Conservation (phyloP, 2,888 invertebrate genomes). For the Chloroclysta siterata region DNA sequence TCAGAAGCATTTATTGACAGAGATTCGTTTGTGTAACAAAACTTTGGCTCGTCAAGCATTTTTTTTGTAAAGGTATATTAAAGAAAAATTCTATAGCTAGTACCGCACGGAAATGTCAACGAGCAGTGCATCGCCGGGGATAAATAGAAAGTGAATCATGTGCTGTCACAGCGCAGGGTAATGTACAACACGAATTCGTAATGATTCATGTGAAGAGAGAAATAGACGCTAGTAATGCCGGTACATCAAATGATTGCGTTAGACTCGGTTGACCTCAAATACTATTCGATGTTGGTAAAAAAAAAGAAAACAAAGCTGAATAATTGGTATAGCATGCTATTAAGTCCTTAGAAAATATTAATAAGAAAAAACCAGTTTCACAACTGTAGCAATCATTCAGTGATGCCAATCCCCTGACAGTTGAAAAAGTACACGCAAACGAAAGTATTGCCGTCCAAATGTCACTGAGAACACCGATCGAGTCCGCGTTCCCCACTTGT, state of each 20-base stretch:
- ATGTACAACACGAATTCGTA: constrained; percentile 6
- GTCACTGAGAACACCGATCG: constrained; percentile 66
- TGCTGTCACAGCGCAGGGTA: constrained; percentile 16
- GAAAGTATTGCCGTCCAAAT: constrained; percentile 70
- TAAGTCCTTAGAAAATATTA: neutral
- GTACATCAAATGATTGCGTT: neutral
- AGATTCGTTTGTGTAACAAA: too few relatives aligned
- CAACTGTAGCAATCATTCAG: constrained; percentile 46
- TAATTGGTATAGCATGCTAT: neutral
- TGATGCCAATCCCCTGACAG: constrained; percentile 54
- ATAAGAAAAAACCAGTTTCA: constrained; percentile 21
- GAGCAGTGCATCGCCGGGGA: constrained; percentile 31
- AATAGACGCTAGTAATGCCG: neutral
- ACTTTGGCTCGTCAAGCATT: too few relatives aligned
- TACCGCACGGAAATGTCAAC: constrained; percentile 3
- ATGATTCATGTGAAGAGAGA: neutral
- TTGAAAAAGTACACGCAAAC: constrained; percentile 39
- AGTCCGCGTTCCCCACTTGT: constrained; percentile 68
- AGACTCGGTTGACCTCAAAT: neutral
- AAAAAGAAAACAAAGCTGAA: neutral
- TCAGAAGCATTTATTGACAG: too few relatives aligned
- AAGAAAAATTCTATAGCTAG: neutral
- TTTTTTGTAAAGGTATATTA: too few relatives aligned
- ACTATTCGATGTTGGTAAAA: neutral
- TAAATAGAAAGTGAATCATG: constrained; percentile 57